Evolutionary conservation across 2,113 vertebrate species (phyloP).

Genomic region (Elgaria multicarinata): DNA sequence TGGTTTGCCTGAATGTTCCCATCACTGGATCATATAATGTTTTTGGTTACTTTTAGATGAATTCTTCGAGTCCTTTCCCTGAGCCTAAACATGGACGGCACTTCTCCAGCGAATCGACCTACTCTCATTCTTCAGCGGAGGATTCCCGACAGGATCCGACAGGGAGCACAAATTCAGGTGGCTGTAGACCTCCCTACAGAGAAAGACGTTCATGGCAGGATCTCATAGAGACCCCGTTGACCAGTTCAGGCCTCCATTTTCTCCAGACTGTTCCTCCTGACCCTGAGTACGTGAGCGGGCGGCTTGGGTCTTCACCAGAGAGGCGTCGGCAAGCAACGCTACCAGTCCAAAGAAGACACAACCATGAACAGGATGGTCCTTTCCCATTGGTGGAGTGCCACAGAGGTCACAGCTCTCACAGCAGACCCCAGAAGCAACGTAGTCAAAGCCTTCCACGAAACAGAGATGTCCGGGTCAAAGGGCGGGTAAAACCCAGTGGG

Average conservation of each 20-base stretch:
- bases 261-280: constrained; percentile 86
- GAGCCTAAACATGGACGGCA: constrained; percentile 85
- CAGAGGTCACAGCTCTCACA: constrained; percentile 74
- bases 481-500: constrained; percentile 58
- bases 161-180: constrained; percentile 78
- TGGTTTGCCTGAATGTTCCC: background rate
- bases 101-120: constrained; percentile 89
- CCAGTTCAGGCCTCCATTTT: constrained; percentile 89
- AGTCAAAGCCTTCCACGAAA: constrained; percentile 91
- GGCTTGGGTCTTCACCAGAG: constrained; percentile 81
- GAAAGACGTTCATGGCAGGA: constrained; percentile 89
- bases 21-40: fast-evolving
- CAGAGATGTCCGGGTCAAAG: constrained; percentile 77
- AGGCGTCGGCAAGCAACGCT: constrained; percentile 84
- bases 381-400: constrained; percentile 86
- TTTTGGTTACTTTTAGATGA: constrained; percentile 78
- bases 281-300: constrained; percentile 61
- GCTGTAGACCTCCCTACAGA: constrained; percentile 83
- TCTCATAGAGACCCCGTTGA: constrained; percentile 85
- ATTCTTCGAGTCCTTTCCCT: constrained; percentile 88
- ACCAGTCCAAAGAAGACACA: constrained; percentile 81
- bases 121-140: constrained; percentile 86
- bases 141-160: constrained; percentile 76
- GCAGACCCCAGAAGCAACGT: constrained; percentile 84
- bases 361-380: constrained; percentile 86